These are phyloP conservation scores for Zaprionus inermis DNA, from an alignment of 1,140 invertebrate species.

Conservation along the genomic window DNA sequence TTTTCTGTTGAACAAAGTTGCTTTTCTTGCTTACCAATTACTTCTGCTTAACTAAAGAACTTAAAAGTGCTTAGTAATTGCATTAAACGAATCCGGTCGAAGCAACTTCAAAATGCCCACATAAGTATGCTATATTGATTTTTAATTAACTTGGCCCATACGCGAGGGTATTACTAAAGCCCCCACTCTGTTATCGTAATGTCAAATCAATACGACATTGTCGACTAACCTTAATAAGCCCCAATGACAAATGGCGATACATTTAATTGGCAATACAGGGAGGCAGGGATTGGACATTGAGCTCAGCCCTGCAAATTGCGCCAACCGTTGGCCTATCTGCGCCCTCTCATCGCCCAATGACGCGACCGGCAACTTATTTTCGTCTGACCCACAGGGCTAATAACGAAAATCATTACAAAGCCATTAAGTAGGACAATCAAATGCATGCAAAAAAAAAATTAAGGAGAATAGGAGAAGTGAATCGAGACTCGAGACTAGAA, in stretches of 20 bases:
- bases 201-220: conserved; percentile 61
- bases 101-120: neutral
- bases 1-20: neutral
- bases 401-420: conserved; percentile 71
- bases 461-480: too few species aligned
- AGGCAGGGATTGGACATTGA: too few species aligned
- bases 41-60: too few species aligned
- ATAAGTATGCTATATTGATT: conserved; percentile 41
- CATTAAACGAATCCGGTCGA: too few species aligned
- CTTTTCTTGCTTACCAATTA: neutral
- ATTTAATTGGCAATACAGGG: conserved; percentile 44
- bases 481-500: conserved; percentile 14
- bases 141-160: conserved; percentile 29
- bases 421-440: conserved; percentile 72
- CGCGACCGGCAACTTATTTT: conserved; percentile 36
- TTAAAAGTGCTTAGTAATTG: too few species aligned
- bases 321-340: conserved; percentile 55
- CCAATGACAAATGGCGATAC: conserved; percentile 66
- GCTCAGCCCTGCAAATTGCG: conserved; percentile 3
- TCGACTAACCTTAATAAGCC: conserved; percentile 59
- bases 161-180: neutral
- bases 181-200: conserved; percentile 29
- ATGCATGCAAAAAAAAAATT: conserved; percentile 65
- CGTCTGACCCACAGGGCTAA: conserved; percentile 43
- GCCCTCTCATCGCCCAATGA: conserved; percentile 31